Percentiles rank a stretch among this genome's conserved stretches.
phyloP scores from a whole-genome alignment of 2,888 invertebrate genomes.

The Cerceris ruficornis region DNA sequence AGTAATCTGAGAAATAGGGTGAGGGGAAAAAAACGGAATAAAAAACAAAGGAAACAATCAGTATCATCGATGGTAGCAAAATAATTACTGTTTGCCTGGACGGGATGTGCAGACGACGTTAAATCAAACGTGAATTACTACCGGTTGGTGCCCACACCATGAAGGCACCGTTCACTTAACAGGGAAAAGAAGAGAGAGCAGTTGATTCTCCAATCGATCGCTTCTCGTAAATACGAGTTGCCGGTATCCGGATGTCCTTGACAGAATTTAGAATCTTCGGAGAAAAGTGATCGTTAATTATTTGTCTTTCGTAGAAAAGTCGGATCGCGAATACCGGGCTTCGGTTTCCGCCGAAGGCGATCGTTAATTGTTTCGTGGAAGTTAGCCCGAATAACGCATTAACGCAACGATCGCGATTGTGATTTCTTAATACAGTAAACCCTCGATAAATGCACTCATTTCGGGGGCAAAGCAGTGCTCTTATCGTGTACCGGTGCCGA shows the following conservation, averaged over 20 bases:
- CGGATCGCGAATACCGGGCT: neutral
- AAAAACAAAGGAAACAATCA: neutral
- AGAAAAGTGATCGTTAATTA: neutral
- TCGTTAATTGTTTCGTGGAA: neutral
- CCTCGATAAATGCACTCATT: no score
- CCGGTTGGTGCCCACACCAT: conserved; percentile 6
- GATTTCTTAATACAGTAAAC: conserved; percentile 1
- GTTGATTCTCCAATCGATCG: conserved; percentile 30
- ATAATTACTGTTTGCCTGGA: conserved; percentile 33
- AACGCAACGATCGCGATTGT: neutral
- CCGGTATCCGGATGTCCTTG: conserved; percentile 3
- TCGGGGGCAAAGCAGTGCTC: no score
- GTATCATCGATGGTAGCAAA: conserved; percentile 5
- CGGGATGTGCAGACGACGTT: conserved; percentile 18
- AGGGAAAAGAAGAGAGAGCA: conserved; percentile 19
- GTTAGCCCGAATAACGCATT: neutral
- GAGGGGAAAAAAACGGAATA: neutral
- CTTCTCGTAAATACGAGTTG: conserved; percentile 1
- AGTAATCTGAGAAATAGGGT: no score
- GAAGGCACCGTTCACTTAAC: neutral
- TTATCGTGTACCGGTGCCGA: no score
- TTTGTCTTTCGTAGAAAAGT: neutral
- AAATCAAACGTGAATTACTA: conserved; percentile 42
- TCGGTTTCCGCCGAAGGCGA: neutral
- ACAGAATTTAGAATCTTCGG: conserved; percentile 6